Percentiles rank a stretch among this genome's conserved stretches.
Conservation (phyloP, 2,113 vertebrate species). For the Patagioenas fasciata region DNA sequence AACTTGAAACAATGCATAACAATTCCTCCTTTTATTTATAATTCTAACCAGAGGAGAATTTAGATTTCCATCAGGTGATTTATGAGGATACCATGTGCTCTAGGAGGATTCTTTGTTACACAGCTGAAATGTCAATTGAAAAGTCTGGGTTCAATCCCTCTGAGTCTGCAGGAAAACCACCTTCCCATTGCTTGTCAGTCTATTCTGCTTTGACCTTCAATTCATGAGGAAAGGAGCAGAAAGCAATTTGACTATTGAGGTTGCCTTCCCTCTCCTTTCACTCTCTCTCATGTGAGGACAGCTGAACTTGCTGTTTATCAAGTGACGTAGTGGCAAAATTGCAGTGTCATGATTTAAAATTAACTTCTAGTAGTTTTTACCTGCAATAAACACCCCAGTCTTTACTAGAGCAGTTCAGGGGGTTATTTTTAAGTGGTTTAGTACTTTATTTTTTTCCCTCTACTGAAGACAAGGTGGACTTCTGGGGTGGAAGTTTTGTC, state of each 20-base stretch:
- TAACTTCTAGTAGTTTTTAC: neutral
- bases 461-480: neutral
- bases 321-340: neutral
- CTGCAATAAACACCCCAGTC: neutral
- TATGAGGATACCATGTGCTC: neutral
- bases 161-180: neutral
- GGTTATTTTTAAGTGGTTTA: neutral
- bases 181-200: neutral
- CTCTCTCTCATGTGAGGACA: neutral
- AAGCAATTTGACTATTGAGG: neutral
- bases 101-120: neutral
- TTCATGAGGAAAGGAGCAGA: neutral
- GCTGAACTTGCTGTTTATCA: neutral
- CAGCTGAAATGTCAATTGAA: neutral
- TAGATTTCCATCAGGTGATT: neutral
- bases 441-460: neutral
- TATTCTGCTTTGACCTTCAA: neutral
- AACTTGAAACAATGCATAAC: no score
- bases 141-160: neutral
- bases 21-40: neutral
- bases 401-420: neutral
- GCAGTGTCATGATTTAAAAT: neutral
- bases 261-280: neutral
- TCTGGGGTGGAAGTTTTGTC: neutral
- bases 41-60: neutral